phyloP scores from a whole-genome alignment of 2,113 vertebrate genomes.

The Pterophyllum scalare region DNA sequence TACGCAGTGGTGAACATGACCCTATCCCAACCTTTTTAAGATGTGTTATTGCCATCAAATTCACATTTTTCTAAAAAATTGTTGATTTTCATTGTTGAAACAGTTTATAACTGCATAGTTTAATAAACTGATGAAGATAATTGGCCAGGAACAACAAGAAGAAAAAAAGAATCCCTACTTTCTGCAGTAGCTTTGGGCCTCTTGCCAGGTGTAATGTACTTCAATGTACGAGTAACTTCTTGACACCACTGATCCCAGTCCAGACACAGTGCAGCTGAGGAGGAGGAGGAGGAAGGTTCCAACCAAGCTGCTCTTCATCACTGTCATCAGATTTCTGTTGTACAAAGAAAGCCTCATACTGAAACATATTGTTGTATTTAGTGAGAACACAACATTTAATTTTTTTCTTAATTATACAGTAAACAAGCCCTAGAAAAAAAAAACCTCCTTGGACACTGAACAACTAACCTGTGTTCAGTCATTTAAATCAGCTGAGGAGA shows the following conservation, averaged over 20 bases:
- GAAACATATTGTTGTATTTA: neutral
- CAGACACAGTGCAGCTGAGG: neutral
- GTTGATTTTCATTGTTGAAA: too few relatives aligned
- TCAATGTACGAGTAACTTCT: rapidly evolving
- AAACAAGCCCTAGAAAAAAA: too few relatives aligned
- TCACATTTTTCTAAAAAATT: too few relatives aligned
- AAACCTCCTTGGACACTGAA: too few relatives aligned
- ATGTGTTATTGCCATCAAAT: too few relatives aligned
- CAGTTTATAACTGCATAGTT: too few relatives aligned
- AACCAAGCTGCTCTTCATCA: neutral
- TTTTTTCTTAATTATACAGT: neutral
- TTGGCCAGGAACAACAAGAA: too few relatives aligned
- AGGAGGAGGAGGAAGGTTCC: constrained; percentile 18
- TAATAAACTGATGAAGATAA: too few relatives aligned
- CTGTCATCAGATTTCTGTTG: neutral
- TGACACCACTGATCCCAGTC: constrained; percentile 8
- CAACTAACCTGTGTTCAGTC: too few relatives aligned
- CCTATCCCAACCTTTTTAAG: too few relatives aligned
- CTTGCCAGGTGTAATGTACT: rapidly evolving
- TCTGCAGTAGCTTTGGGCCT: neutral
- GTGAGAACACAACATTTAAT: neutral
- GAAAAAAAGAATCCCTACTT: neutral
- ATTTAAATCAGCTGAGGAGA: too few relatives aligned
- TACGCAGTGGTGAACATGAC: too few relatives aligned
- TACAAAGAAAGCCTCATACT: neutral